Base-by-base conservation (phyloP, 2,888 invertebrate species). In the Athalia cordata region DNA sequence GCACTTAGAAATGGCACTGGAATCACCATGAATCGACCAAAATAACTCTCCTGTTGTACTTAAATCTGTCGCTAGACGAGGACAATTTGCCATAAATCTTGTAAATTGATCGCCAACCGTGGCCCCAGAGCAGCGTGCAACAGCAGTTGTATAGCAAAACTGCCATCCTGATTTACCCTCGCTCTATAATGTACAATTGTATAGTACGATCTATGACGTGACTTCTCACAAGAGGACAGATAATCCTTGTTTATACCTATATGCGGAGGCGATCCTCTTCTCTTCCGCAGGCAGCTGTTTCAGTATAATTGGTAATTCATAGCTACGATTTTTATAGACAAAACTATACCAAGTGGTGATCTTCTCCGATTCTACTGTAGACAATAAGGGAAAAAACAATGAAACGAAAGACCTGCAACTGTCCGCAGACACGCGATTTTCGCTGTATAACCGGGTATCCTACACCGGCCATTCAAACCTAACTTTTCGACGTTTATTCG, bases 21-120 rank as follows among this genome's bases (percentile, higher is more conserved):
- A 68, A 50, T 29, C 52, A 43, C 68, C 29, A 52, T 52, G 50
- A 43, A 52, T 68, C 50, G 47, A 47, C 59, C 59, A 8, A 45
- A 72, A 57, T 57, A 57, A 72, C 72, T 72, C 59, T 47, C 59
- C 52, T 4, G 47, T 45, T 59, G 57, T 72, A 59, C 72, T 72
- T 72, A 47, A 72, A 72, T 47, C 72, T 72, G 57, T 72, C 59
- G 6, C 11, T 7, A 9, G 59, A 55, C 59, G 47, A n/a, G 55
- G 52, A 57, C 57, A 72, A 72, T 72, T 59, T 47, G 13, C 59
- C 57, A 45, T 72, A 72, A 72, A 57, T 68, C 55, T 68, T 9
- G 9, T 43, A 68, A 55, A 68, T 68, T 43, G 68, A 68, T 68
- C 52, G 43, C 55, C 9, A 7, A 6, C 29, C 47, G 43, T 11